These are phyloP conservation scores for Collichthys lucidus DNA, from an alignment of 2,113 vertebrate species.

Conservation along the genomic window DNA sequence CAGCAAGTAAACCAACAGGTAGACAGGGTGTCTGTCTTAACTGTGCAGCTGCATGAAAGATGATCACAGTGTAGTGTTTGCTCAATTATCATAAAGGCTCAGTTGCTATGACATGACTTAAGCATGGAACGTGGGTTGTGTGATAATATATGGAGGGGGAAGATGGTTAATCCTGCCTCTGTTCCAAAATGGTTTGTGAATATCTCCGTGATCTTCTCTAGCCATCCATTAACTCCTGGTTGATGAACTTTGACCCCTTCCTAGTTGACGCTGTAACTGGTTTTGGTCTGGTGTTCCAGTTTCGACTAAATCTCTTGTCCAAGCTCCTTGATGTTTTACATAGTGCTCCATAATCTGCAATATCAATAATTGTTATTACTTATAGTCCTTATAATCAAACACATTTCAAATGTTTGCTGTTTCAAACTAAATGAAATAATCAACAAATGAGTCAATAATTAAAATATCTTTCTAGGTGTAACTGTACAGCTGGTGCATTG, in stretches of 20 bases:
- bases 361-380: too few relatives aligned
- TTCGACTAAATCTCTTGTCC: too few relatives aligned
- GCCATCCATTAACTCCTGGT: neutral
- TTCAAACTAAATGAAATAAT: neutral
- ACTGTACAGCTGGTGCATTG: too few relatives aligned
- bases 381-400: too few relatives aligned
- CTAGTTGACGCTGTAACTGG: neutral
- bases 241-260: neutral
- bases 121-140: neutral
- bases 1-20: conserved; percentile 92
- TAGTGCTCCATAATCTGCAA: too few relatives aligned
- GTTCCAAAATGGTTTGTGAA: neutral
- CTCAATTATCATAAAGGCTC: neutral
- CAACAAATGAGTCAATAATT: neutral
- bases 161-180: neutral
- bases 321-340: too few relatives aligned
- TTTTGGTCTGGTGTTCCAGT: neutral
- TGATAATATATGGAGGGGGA: neutral
- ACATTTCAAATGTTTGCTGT: too few relatives aligned
- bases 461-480: neutral
- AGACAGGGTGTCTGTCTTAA: neutral
- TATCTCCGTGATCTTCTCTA: neutral
- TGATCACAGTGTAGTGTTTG: neutral
- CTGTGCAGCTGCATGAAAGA: neutral
- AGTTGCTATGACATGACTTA: neutral